Conservation (phyloP, 2,797 vertebrate species). For the Psittacula echo region DNA sequence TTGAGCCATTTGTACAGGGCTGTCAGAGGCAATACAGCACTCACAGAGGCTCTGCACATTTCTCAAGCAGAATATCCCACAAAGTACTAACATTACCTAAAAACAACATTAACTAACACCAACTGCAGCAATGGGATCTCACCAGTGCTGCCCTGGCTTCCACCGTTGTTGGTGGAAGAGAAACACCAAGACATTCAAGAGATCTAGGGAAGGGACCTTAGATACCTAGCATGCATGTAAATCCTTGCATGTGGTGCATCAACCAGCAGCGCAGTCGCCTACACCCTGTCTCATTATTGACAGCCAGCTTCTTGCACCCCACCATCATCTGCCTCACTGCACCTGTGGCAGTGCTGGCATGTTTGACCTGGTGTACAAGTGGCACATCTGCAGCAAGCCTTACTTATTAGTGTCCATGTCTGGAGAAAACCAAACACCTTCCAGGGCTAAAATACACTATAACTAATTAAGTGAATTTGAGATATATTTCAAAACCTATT, state of each 20-base stretch:
- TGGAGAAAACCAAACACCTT: background rate
- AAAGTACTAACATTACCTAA: background rate
- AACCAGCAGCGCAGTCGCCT: background rate
- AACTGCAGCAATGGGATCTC: background rate
- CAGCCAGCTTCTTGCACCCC: background rate
- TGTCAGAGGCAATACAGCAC: background rate
- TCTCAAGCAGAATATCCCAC: background rate
- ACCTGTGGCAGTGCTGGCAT: background rate
- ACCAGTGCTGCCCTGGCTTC: background rate
- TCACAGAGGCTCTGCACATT: background rate
- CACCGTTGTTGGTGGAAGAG: background rate
- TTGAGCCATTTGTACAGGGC: background rate
- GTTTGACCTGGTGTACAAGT: background rate
- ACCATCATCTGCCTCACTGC: rapidly evolving
- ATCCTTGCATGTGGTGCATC: background rate
- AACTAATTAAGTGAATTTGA: constrained; percentile 47
- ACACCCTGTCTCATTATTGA: background rate
- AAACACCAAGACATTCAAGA: background rate
- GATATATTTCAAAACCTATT: constrained; percentile 52
- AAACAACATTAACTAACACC: background rate
- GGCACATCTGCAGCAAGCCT: background rate
- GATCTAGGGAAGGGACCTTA: background rate
- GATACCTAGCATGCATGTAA: rapidly evolving
- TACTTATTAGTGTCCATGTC: background rate
- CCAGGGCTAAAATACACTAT: constrained; percentile 4